phyloP scores from a whole-genome alignment of 2,113 vertebrate genomes.

The Atherinomorus stipes region DNA sequence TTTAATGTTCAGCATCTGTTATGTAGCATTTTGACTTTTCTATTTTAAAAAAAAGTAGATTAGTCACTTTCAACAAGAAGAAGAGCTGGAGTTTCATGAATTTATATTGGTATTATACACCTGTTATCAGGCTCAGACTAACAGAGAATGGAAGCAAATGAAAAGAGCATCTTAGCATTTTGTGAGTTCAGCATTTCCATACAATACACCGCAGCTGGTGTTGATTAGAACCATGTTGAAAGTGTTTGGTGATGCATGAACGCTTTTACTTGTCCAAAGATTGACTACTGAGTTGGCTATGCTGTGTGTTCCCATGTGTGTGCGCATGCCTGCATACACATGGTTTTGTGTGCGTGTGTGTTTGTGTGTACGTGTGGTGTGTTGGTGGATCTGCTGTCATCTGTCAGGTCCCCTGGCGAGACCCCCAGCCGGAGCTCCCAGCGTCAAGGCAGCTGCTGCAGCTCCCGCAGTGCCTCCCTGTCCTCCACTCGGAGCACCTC shows the following conservation, averaged over 20 bases:
- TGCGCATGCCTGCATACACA: slow-evolving; percentile 34
- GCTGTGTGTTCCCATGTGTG: slow-evolving; percentile 42
- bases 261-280: slow-evolving; percentile 27
- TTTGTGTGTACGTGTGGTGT: slow-evolving; percentile 31
- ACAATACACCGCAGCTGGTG: neutral
- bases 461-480: slow-evolving; percentile 90
- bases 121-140: slow-evolving; percentile 40
- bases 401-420: slow-evolving; percentile 88
- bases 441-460: slow-evolving; percentile 90
- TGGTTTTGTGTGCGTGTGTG: slow-evolving; percentile 43
- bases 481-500: slow-evolving; percentile 90
- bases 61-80: neutral
- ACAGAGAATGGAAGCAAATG: slow-evolving; percentile 40
- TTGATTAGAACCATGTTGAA: slow-evolving; percentile 54
- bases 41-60: slow-evolving; percentile 30
- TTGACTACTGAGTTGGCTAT: slow-evolving; percentile 37
- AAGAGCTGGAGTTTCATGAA: slow-evolving; percentile 49
- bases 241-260: slow-evolving; percentile 23
- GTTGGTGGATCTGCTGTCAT: slow-evolving; percentile 39
- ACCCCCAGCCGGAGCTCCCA: slow-evolving; percentile 88
- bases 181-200: slow-evolving; percentile 16
- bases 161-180: slow-evolving; percentile 13
- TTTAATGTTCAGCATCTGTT: neutral
- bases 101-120: slow-evolving; percentile 61
- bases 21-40: neutral